phyloP scores from a whole-genome alignment of 1,140 invertebrate genomes.

The Saccostrea glomerata region DNA sequence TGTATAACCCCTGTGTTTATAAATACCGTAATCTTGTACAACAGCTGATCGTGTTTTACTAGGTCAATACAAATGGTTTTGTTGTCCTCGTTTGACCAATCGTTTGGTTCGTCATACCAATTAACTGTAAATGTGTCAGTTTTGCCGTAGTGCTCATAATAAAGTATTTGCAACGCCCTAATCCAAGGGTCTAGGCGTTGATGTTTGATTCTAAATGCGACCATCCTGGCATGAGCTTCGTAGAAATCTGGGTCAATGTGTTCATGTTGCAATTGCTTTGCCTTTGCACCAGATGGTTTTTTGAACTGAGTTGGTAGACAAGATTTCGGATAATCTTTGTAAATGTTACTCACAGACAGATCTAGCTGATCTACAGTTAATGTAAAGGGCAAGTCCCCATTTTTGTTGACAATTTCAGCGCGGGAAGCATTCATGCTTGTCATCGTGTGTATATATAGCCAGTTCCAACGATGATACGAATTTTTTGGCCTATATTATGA shows the following conservation, averaged over 20 bases:
- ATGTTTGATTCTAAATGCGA: constrained; percentile 3
- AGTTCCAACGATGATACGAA: too few species aligned
- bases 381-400: too few species aligned
- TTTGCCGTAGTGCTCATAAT: constrained; percentile 44
- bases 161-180: constrained; percentile 14
- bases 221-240: constrained; percentile 8
- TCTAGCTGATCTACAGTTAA: background rate
- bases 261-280: constrained; percentile 28
- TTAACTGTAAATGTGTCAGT: background rate
- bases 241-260: constrained; percentile 8
- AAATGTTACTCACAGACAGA: background rate
- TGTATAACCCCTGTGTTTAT: background rate
- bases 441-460: too few species aligned
- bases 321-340: constrained; percentile 18
- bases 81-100: background rate
- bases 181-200: constrained; percentile 8
- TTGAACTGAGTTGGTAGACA: constrained; percentile 22
- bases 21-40: constrained; percentile 31
- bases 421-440: too few species aligned
- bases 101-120: constrained; percentile 41
- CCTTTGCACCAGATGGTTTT: constrained; percentile 33
- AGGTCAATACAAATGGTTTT: constrained; percentile 31
- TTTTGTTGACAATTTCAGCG: too few species aligned
- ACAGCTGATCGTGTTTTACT: background rate
- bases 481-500: too few species aligned